Base-by-base conservation (phyloP, 1,140 invertebrate genomes). In the Drosophila tristis region DNA sequence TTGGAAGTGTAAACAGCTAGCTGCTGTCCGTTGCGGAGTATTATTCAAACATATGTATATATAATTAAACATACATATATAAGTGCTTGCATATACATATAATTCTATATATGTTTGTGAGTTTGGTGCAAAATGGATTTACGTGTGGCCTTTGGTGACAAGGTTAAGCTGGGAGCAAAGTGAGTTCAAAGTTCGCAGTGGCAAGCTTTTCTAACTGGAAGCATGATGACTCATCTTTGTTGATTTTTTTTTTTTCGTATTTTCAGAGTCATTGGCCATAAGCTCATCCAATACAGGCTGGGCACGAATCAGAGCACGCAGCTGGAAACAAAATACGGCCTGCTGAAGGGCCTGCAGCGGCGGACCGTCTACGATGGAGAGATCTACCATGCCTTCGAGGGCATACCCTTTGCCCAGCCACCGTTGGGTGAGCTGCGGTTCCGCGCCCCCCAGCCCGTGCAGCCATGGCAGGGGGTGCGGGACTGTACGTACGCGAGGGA, bases 321-420 rank as follows among this genome's bases (percentile, higher is more conserved):
- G 15, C 26, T 86, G 15, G 45, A 76, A 5, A 86, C 85, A 2
- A 78, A 67, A 25, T 75, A 76, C 43, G 90, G 90, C 8, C 74
- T 74, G 51, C 2, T 91, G 4, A 82, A 76, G 50, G 90, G 90
- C 44, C 65, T 86, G 42, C 73, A 76, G 20, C 64, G 90, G 0
- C 75, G 49, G 45, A 87, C 91, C 0, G 6, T 77, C 7, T 91
- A 91, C n/a, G 91, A 92, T 26, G 48, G 57, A 2, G 60, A 80
- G 35, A 15, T 50, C 2, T 93, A 91, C 58, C 82, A 82, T 50
- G 91, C 91, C 16, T 93, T 92, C 59, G 78, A 92, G 72, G 94
- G 94, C 16, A 95, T 96, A 71, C 95, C 95, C 5, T 96, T 93
- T 85, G 95, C 94, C 2, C 93, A 94, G 73, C 95, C 95, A 1